A percentile compares a stretch with the other conserved stretches of the same genome.
Evolutionary conservation across 2,113 vertebrate genomes (phyloP).

Genomic region (Corythornis madagascariensis): DNA sequence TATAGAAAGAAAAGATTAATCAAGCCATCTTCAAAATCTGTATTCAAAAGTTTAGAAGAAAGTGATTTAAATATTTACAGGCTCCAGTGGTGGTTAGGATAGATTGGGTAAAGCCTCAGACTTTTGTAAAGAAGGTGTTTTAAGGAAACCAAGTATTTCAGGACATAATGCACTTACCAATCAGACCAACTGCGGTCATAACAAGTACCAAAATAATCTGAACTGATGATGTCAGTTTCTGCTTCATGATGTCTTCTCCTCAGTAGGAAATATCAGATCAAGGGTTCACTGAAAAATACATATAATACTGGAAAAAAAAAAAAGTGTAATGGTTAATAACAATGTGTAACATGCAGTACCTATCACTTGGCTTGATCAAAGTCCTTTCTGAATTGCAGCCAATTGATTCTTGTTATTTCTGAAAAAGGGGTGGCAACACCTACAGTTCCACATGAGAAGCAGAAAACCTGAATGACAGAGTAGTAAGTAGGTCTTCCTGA

Average conservation of each 20-base stretch:
- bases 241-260: slow-evolving; percentile 59
- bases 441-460: not conserved
- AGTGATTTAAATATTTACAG: not conserved
- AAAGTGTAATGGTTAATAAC: not conserved
- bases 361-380: not conserved
- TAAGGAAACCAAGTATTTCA: not conserved
- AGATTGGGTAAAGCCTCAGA: not conserved
- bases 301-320: too few relatives aligned
- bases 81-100: not conserved
- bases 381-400: slow-evolving; percentile 1
- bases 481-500: not conserved
- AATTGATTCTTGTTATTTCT: not conserved
- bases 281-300: slow-evolving; percentile 70
- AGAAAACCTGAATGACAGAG: not conserved
- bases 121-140: not conserved
- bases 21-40: not conserved
- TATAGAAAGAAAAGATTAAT: not conserved
- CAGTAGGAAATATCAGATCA: slow-evolving; percentile 34
- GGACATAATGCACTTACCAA: slow-evolving; percentile 62
- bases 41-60: not conserved
- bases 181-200: slow-evolving; percentile 28
- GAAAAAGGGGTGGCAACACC: not conserved
- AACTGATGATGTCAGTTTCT: slow-evolving; percentile 9
- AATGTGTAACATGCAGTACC: not conserved
- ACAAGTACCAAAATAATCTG: slow-evolving; percentile 59